A percentile compares a stretch with the other conserved stretches of the same genome.
Conservation (phyloP, 2,113 vertebrate genomes). For the Myxocyprinus asiaticus region DNA sequence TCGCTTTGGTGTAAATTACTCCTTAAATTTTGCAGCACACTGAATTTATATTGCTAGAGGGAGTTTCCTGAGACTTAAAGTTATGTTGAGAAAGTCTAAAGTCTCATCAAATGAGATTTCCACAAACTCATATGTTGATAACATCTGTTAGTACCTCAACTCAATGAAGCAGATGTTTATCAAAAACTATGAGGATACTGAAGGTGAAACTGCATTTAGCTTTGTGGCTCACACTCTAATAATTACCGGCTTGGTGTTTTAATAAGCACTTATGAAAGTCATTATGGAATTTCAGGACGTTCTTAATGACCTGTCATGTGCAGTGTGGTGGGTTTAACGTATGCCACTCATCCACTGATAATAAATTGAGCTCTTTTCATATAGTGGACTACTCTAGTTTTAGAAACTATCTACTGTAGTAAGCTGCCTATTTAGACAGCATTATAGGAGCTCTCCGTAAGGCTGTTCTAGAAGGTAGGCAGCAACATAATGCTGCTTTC, state of each 20-base stretch:
- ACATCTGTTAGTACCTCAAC: constrained; percentile 19
- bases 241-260: constrained; percentile 40
- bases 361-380: neutral
- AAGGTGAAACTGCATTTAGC: constrained; percentile 29
- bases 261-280: constrained; percentile 39
- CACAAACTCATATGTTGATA: neutral
- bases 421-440: neutral
- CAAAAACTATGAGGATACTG: neutral
- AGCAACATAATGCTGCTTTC: too few species aligned
- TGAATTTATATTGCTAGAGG: constrained; percentile 2
- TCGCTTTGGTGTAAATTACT: neutral
- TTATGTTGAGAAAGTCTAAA: neutral
- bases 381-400: neutral
- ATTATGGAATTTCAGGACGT: constrained; percentile 7
- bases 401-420: neutral
- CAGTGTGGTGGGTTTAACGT: neutral
- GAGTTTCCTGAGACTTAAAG: neutral
- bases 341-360: neutral
- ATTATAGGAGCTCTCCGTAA: neutral
- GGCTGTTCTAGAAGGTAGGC: neutral
- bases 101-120: neutral
- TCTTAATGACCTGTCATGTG: neutral
- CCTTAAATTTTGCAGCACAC: neutral
- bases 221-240: constrained; percentile 21
- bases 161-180: constrained; percentile 4